Conservation (phyloP, 35 echinoderm and acorn worm genomes). For the Chiridota heheva region DNA sequence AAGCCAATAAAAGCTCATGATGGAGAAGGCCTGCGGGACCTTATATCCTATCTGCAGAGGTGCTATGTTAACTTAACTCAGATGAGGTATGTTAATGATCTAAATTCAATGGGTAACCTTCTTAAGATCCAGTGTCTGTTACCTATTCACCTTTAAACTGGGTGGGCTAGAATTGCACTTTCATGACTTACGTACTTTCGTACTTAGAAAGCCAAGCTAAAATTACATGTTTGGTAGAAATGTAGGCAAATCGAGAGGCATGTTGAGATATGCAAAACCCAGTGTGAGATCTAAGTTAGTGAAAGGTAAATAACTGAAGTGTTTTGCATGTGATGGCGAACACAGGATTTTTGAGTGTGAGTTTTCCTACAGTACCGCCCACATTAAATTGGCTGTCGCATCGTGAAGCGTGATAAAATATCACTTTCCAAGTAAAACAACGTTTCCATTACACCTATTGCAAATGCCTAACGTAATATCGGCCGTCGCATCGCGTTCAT, state of each 20-base stretch:
- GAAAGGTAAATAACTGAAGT: neutral
- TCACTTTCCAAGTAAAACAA: neutral
- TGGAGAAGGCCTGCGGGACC: neutral
- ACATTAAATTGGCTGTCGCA: no score
- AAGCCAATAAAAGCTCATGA: conserved; percentile 23
- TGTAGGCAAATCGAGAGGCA: neutral
- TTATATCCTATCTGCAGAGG: conserved; percentile 4
- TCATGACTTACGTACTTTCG: neutral
- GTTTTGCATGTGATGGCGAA: neutral
- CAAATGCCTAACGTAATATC: neutral
- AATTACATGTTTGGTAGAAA: neutral
- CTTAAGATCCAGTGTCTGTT: neutral
- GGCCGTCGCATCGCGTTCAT: no score
- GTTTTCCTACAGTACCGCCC: no score
- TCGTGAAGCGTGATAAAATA: no score
- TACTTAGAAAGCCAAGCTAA: neutral
- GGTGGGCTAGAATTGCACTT: neutral
- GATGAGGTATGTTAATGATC: conserved; percentile 4
- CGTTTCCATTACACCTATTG: no score
- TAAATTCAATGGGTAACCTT: conserved; percentile 16
- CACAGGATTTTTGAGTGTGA: neutral
- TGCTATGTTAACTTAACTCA: conserved; percentile 7
- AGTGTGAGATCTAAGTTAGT: neutral
- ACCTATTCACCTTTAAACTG: conserved; percentile 14
- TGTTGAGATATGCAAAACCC: neutral